Evolutionary conservation across 2,113 vertebrate genomes (phyloP).

Genomic region (Equus quagga): DNA sequence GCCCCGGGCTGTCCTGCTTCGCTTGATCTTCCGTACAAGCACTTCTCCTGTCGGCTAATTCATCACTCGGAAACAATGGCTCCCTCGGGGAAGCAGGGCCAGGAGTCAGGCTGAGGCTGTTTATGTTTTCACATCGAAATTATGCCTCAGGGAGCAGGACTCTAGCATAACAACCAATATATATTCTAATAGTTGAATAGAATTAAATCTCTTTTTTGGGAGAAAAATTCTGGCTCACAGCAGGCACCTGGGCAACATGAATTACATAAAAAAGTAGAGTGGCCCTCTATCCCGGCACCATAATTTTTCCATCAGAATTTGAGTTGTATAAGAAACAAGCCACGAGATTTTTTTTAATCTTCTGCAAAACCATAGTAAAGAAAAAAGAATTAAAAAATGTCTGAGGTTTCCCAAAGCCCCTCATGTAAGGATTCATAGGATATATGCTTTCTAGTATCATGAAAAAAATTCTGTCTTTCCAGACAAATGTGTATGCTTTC

Average conservation of each 20-base stretch:
- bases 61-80: fast-evolving
- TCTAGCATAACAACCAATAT: fast-evolving
- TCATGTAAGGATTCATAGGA: not conserved
- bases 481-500: not conserved
- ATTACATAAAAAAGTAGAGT: not conserved
- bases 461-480: not conserved
- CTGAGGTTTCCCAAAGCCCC: not conserved
- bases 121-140: fast-evolving
- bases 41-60: too few relatives aligned
- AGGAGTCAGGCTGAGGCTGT: fast-evolving
- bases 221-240: not conserved
- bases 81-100: not conserved
- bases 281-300: not conserved
- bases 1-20: fast-evolving
- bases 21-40: not conserved
- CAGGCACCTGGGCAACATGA: not conserved
- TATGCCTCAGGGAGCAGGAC: not conserved
- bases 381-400: not conserved
- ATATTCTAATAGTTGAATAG: not conserved
- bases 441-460: not conserved
- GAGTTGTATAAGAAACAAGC: not conserved
- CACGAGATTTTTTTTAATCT: not conserved
- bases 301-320: not conserved
- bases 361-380: not conserved
- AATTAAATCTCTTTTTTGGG: not conserved